A percentile compares a stretch with the other conserved stretches of the same genome.
Evolutionary conservation across 1,140 invertebrate species (phyloP).

Genomic region (Temnothorax longispinosus): DNA sequence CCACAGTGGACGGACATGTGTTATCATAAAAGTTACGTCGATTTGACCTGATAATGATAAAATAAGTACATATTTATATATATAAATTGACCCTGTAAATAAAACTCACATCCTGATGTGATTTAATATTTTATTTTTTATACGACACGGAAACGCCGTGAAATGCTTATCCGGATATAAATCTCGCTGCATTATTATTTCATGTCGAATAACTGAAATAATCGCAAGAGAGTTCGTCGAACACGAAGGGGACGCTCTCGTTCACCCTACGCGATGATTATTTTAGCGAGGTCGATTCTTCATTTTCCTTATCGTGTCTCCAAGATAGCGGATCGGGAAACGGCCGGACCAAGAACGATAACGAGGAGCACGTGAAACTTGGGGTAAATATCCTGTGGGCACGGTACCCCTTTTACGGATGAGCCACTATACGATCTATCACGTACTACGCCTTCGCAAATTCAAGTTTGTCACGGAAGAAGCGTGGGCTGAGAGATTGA

Average conservation of each 20-base stretch:
- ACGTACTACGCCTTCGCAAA: neutral
- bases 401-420: neutral
- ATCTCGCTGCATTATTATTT: conserved; percentile 13
- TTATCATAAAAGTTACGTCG: neutral
- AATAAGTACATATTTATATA: neutral
- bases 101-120: neutral
- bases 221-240: neutral
- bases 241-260: neutral
- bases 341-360: neutral
- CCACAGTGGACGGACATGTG: neutral
- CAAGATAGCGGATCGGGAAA: neutral
- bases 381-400: neutral
- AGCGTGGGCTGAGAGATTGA: neutral
- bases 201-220: neutral
- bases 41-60: neutral
- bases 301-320: neutral
- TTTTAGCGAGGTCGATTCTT: neutral
- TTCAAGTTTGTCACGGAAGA: neutral
- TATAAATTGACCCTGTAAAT: conserved; percentile 1
- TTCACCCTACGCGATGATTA: neutral
- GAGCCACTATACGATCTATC: neutral
- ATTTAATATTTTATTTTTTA: neutral
- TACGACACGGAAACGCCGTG: neutral
- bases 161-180: neutral
- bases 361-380: neutral